phyloP scores from a whole-genome alignment of 2,888 invertebrate genomes.

The Spisula solida region DNA sequence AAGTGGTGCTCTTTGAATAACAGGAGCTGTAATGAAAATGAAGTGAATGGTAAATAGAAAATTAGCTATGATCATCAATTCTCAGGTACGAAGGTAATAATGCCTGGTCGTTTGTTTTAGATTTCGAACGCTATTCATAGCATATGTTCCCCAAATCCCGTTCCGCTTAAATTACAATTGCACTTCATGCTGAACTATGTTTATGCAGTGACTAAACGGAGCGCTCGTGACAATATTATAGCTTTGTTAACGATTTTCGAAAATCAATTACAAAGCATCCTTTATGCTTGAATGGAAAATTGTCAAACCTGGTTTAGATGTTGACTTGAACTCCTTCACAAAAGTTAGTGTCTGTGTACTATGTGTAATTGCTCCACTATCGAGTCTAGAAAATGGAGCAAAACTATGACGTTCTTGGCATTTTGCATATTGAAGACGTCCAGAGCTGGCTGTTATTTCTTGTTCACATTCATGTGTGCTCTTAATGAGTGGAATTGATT shows the following conservation, averaged over 20 bases:
- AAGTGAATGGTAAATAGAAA: neutral
- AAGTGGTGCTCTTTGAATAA: constrained; percentile 89
- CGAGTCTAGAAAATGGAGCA: constrained; percentile 91
- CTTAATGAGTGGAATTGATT: constrained; percentile 87
- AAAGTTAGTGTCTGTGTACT: constrained; percentile 86
- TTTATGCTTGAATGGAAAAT: neutral
- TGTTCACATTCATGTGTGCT: constrained; percentile 91
- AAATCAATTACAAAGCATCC: neutral
- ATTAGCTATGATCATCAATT: too few relatives aligned
- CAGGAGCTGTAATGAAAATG: constrained; percentile 58
- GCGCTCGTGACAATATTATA: neutral
- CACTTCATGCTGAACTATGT: neutral
- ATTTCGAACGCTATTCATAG: too few relatives aligned
- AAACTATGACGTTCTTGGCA: constrained; percentile 92
- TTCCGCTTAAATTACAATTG: neutral
- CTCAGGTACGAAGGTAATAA: too few relatives aligned
- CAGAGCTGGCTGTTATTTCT: constrained; percentile 90
- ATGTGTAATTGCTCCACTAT: constrained; percentile 88
- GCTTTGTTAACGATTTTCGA: neutral
- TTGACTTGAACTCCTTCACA: constrained; percentile 65
- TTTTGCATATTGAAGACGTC: constrained; percentile 90
- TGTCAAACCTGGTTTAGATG: constrained; percentile 61
- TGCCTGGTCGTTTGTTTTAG: too few relatives aligned
- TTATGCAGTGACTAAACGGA: neutral
- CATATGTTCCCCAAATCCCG: too few relatives aligned